Conservation (phyloP, 2,888 invertebrate genomes). For the Mellilla xanthometata region DNA sequence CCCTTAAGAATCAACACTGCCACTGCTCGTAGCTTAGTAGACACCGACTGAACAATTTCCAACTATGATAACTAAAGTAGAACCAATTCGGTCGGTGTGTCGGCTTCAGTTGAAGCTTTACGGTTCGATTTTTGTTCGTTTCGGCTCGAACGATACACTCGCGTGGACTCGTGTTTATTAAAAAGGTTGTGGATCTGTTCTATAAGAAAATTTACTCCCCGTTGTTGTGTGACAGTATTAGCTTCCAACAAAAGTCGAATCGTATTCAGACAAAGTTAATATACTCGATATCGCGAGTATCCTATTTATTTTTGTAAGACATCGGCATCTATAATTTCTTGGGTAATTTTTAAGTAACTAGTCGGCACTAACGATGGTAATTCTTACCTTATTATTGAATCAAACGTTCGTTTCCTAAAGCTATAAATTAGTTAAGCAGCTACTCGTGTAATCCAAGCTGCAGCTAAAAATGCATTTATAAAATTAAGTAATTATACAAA, state of each 20-base stretch:
- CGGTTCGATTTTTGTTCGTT: constrained; percentile 27
- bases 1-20: constrained; percentile 86
- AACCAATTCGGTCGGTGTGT: constrained; percentile 9
- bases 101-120: constrained; percentile 4
- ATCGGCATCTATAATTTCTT: constrained; percentile 5
- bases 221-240: constrained; percentile 6
- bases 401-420: neutral
- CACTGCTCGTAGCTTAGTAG: constrained; percentile 13
- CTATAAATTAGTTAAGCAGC: constrained; percentile 13
- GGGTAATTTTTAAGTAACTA: constrained; percentile 26
- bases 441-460: constrained; percentile 14
- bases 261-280: constrained; percentile 5
- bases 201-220: constrained; percentile 1
- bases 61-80: constrained; percentile 1
- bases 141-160: constrained; percentile 7
- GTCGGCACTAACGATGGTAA: constrained; percentile 31
- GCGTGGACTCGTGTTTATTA: neutral
- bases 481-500: constrained; percentile 46
- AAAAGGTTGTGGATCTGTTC: constrained; percentile 9
- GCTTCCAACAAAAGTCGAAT: constrained; percentile 17
- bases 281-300: constrained; percentile 5
- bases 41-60: constrained; percentile 5
- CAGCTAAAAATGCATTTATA: constrained; percentile 49
- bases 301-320: constrained; percentile 26
- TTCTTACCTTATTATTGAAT: constrained; percentile 27